phyloP scores from a whole-genome alignment of 2,888 invertebrate genomes.

The Trilocha varians region DNA sequence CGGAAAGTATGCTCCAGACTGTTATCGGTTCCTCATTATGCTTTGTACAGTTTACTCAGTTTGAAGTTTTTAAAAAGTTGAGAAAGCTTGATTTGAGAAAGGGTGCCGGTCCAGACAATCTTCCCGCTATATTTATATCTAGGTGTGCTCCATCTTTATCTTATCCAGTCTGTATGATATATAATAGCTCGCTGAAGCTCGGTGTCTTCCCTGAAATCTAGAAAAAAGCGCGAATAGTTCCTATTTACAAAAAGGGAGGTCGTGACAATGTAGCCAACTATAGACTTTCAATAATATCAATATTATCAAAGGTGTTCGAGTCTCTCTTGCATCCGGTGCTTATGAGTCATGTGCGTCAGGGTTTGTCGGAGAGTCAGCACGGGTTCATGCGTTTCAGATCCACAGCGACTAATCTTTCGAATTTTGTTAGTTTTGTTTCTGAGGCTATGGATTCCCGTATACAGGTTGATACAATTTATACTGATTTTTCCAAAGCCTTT shows the following conservation, averaged over 20 bases:
- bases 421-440: not conserved
- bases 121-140: slow-evolving; percentile 1
- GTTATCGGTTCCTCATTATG: no score
- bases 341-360: not conserved
- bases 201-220: slow-evolving; percentile 1
- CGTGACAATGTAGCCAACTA: slow-evolving; percentile 3
- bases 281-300: slow-evolving; percentile 2
- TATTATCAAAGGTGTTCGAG: slow-evolving; percentile 4
- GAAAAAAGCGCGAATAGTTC: slow-evolving; percentile 3
- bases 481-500: slow-evolving; percentile 8
- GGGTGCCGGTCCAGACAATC: not conserved
- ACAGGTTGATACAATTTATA: slow-evolving; percentile 9
- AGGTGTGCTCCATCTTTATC: not conserved
- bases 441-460: slow-evolving; percentile 1
- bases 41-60: not conserved
- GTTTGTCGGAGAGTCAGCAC: not conserved
- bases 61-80: no score
- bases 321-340: slow-evolving; percentile 1
- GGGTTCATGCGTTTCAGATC: slow-evolving; percentile 1
- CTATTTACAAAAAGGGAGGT: slow-evolving; percentile 2
- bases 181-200: not conserved
- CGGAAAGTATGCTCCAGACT: no score
- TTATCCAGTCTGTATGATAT: not conserved
- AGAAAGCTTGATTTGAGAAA: no score
- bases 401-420: slow-evolving; percentile 3